Evolutionary conservation across 2,888 invertebrate species (phyloP).

Genomic region (Drosophila vallismaia): DNA sequence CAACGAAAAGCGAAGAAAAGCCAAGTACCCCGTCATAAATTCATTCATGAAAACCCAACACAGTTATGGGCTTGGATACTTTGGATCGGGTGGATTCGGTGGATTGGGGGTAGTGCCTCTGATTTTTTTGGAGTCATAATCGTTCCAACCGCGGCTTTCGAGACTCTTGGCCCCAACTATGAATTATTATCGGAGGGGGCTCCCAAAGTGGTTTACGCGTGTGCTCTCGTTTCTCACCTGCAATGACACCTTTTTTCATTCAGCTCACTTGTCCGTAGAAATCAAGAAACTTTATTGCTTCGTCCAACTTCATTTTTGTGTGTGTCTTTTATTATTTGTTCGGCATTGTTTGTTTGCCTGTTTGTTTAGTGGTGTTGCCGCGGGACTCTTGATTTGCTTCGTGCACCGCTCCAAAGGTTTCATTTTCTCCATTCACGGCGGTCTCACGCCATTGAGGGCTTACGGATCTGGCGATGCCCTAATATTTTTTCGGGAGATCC

Average conservation of each 20-base stretch:
- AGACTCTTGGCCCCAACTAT: not conserved
- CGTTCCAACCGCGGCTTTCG: not conserved
- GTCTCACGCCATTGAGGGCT: not conserved
- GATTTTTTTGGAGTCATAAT: slow-evolving; percentile 19
- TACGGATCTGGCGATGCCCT: not conserved
- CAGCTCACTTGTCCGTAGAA: slow-evolving; percentile 41
- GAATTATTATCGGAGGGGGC: slow-evolving; percentile 2
- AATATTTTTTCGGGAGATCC: too few relatives aligned
- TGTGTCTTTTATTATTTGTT: slow-evolving; percentile 35
- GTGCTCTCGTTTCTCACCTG: slow-evolving; percentile 78
- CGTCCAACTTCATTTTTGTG: not conserved
- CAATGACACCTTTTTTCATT: slow-evolving; percentile 64
- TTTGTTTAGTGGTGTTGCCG: slow-evolving; percentile 21
- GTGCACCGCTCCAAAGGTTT: slow-evolving; percentile 55
- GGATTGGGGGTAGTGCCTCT: slow-evolving; percentile 9
- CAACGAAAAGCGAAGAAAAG: too few relatives aligned
- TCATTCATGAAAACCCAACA: slow-evolving; percentile 70
- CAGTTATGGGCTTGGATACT: not conserved
- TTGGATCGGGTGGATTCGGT: slow-evolving; percentile 26
- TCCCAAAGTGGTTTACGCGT: slow-evolving; percentile 49
- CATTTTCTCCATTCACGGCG: slow-evolving; percentile 46
- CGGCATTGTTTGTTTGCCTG: slow-evolving; percentile 25
- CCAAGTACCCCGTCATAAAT: slow-evolving; percentile 64
- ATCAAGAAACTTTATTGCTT: slow-evolving; percentile 56
- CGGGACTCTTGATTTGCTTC: slow-evolving; percentile 59